A percentile compares a stretch with the other conserved stretches of the same genome.
Conservation (phyloP, 2,113 vertebrate genomes). For the Perognathus longimembris region DNA sequence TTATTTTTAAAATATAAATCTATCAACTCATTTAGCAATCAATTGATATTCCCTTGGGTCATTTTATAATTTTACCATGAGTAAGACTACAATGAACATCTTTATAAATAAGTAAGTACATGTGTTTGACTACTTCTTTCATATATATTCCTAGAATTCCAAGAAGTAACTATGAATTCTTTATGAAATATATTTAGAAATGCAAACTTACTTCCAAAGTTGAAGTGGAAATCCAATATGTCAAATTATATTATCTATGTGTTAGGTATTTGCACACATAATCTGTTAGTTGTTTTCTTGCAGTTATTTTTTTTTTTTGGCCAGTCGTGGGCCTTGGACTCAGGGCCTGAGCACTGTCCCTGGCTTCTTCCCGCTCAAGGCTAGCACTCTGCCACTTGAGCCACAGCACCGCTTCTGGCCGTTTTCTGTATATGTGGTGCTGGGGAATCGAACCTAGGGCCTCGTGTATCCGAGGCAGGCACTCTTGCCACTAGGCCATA, state of each 20-base stretch:
- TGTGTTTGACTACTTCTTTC: neutral
- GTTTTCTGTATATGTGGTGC: too few species aligned
- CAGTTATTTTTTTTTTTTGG: neutral
- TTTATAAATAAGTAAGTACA: neutral
- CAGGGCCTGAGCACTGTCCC: too few species aligned
- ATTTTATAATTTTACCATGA: neutral
- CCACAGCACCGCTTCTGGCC: too few species aligned
- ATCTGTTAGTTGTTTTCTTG: neutral
- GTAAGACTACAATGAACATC: neutral
- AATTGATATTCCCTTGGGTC: neutral
- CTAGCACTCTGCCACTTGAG: too few species aligned
- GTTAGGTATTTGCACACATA: neutral
- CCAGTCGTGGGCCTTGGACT: too few species aligned
- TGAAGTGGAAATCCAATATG: neutral
- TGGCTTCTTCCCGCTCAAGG: too few species aligned
- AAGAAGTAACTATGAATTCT: neutral
- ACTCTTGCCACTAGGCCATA: too few species aligned
- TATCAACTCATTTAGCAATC: neutral
- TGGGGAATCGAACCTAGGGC: too few species aligned
- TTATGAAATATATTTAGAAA: neutral
- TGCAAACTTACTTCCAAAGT: conserved; percentile 6
- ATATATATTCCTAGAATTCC: neutral
- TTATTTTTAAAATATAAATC: neutral
- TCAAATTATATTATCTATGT: neutral
- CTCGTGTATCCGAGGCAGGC: too few species aligned